Evolutionary conservation across 1,140 invertebrate species (phyloP).

Genomic region (Drosophila lowei): DNA sequence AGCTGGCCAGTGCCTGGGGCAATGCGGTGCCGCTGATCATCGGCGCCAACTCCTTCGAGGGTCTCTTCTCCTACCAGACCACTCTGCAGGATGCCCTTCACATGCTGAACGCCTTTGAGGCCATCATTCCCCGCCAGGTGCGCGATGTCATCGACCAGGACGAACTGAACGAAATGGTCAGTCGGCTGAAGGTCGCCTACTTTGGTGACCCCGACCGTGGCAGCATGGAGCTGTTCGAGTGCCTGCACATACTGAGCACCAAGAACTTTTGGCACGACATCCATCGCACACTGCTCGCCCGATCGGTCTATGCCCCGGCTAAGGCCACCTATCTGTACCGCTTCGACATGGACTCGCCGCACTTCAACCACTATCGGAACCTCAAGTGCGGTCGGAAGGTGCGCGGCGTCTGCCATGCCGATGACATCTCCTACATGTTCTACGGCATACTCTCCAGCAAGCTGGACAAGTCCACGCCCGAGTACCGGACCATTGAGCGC

Average conservation of each 20-base stretch:
- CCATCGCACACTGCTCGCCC: constrained; percentile 69
- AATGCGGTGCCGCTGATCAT: constrained; percentile 83
- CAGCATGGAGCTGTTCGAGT: constrained; percentile 50
- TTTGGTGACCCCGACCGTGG: constrained; percentile 47
- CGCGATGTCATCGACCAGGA: constrained; percentile 42
- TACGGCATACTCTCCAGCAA: constrained; percentile 82
- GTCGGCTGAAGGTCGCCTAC: constrained; percentile 54
- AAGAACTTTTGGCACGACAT: constrained; percentile 82
- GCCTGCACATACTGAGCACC: constrained; percentile 60
- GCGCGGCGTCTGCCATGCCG: constrained; percentile 84
- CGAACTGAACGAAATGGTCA: constrained; percentile 48
- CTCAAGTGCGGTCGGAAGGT: constrained; percentile 62
- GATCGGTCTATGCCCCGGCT: constrained; percentile 57
- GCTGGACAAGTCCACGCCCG: constrained; percentile 61
- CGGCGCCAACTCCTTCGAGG: constrained; percentile 82
- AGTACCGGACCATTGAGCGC: constrained; percentile 77
- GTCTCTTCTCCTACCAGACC: constrained; percentile 65
- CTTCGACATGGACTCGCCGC: constrained; percentile 82
- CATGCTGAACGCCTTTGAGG: constrained; percentile 55
- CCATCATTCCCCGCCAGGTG: constrained; percentile 48
- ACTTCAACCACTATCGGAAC: constrained; percentile 67
- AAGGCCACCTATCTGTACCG: constrained; percentile 83
- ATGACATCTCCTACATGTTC: constrained; percentile 87
- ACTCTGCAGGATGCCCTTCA: constrained; percentile 46
- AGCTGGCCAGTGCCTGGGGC: constrained; percentile 75